phyloP scores from a whole-genome alignment of 1,140 invertebrate species.

The Adelges cooleyi region DNA sequence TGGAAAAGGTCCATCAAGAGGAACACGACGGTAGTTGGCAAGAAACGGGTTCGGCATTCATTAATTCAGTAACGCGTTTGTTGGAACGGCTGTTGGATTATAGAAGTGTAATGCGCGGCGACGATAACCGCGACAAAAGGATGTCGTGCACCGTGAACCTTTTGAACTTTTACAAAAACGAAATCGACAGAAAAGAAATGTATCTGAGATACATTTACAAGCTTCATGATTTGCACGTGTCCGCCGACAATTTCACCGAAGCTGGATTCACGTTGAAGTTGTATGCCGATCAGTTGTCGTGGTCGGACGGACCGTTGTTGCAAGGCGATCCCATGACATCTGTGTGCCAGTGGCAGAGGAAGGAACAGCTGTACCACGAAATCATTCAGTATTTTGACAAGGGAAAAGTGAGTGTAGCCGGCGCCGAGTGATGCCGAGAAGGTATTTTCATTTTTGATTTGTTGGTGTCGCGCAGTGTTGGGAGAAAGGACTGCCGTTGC shows the following conservation, averaged over 20 bases:
- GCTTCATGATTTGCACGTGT: constrained; percentile 83
- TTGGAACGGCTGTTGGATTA: constrained; percentile 84
- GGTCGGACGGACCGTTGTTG: constrained; percentile 57
- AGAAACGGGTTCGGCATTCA: constrained; percentile 80
- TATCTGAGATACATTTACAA: constrained; percentile 95
- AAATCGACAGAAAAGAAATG: constrained; percentile 91
- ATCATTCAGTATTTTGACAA: constrained; percentile 90
- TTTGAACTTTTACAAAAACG: constrained; percentile 94
- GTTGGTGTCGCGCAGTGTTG: constrained; percentile 54
- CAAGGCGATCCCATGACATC: constrained; percentile 48
- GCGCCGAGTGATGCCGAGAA: not conserved
- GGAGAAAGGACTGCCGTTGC: constrained; percentile 88
- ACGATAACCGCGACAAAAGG: constrained; percentile 82
- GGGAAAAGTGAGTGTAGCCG: constrained; percentile 66
- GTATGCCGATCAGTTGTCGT: constrained; percentile 81
- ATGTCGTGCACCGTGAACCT: constrained; percentile 97
- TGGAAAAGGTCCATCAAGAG: constrained; percentile 73
- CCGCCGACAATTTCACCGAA: constrained; percentile 90
- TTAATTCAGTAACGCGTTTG: constrained; percentile 77
- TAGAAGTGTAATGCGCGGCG: constrained; percentile 78
- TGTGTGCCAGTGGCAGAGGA: constrained; percentile 80
- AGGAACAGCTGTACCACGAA: constrained; percentile 81
- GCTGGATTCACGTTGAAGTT: constrained; percentile 89
- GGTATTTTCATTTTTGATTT: not conserved
- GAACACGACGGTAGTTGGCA: constrained; percentile 65